Evolutionary conservation across 2,888 invertebrate genomes (phyloP).

Genomic region (Anthophora plumipes): DNA sequence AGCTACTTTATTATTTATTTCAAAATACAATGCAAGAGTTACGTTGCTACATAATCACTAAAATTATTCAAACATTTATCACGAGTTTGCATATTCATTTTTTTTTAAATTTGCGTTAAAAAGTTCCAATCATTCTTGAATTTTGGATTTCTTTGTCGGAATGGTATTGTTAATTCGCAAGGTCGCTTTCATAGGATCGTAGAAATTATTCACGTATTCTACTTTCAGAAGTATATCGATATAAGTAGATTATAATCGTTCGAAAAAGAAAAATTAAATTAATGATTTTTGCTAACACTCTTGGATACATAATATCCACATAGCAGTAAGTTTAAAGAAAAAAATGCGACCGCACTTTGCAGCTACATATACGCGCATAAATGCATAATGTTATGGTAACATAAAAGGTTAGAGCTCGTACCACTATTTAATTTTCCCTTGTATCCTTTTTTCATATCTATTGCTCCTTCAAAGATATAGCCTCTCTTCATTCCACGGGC

Average conservation of each 20-base stretch:
- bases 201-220: background rate
- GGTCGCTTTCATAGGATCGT: too few species aligned
- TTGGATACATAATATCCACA: background rate
- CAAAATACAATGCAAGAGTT: too few species aligned
- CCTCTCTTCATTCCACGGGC: background rate
- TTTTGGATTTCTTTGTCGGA: too few species aligned
- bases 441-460: conserved; percentile 13
- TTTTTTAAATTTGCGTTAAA: too few species aligned
- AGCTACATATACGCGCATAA: conserved; percentile 17
- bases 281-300: background rate
- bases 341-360: background rate
- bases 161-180: too few species aligned
- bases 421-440: conserved; percentile 23
- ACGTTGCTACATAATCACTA: too few species aligned
- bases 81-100: too few species aligned
- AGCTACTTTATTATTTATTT: too few species aligned
- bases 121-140: too few species aligned
- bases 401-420: conserved; percentile 29
- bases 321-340: background rate
- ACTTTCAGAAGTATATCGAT: background rate
- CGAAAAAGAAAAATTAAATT: background rate
- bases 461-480: conserved; percentile 20
- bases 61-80: too few species aligned
- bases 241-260: background rate
- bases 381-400: conserved; percentile 8